Conservation (phyloP, 2,888 invertebrate genomes). For the Synergus umbraculus region DNA sequence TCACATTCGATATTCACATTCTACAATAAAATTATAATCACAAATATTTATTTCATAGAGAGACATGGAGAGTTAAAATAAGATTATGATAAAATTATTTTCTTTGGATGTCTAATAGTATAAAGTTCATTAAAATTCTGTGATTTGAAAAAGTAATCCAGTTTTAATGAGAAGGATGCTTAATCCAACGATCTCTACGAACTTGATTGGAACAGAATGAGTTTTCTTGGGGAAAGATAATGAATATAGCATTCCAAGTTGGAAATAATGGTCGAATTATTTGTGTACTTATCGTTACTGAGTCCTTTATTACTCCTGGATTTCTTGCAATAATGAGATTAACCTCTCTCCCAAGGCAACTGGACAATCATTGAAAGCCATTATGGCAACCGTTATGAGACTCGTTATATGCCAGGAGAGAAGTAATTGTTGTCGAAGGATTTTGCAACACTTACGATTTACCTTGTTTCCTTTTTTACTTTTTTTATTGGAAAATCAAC, state of each 20-base stretch:
- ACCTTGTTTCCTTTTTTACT: neutral
- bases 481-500: neutral
- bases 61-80: too few relatives aligned
- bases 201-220: neutral
- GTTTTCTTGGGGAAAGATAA: neutral
- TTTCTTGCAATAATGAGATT: constrained; percentile 32
- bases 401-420: neutral
- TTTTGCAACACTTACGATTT: constrained; percentile 19
- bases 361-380: constrained; percentile 30
- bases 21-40: neutral
- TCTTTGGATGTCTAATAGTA: neutral
- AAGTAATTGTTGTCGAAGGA: constrained; percentile 17
- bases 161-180: neutral
- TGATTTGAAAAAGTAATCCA: neutral
- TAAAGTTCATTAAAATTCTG: neutral
- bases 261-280: constrained; percentile 11
- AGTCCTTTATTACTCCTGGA: constrained; percentile 10
- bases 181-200: neutral
- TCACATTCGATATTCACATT: neutral
- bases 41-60: neutral
- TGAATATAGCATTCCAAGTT: neutral
- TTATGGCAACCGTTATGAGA: constrained; percentile 3
- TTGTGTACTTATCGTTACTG: constrained; percentile 13
- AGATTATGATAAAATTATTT: neutral
- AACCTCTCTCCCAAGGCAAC: constrained; percentile 26